Base-by-base conservation (phyloP, 2,888 invertebrate species). In the Agriopis leucophaearia region DNA sequence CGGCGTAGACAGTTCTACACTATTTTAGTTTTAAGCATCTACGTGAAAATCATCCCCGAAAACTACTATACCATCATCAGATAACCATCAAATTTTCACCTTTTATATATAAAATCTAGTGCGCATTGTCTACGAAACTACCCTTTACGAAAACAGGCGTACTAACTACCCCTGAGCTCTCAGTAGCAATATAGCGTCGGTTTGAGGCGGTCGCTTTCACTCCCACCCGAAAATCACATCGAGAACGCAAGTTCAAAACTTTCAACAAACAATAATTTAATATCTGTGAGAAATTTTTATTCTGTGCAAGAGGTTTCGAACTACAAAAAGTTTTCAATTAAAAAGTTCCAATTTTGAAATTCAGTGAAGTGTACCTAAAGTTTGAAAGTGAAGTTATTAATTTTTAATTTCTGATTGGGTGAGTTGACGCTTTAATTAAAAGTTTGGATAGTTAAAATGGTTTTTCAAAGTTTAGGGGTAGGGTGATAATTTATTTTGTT, bases 301-400 rank as follows among this genome's bases (percentile, higher is more conserved):
- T 57, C 36, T 35, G 56, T 62, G 61, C 18, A 70, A 54, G 13
- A 61, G 62, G 51, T 44, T 54, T 27, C 0, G 9, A 56, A 36
- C 15, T 35, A 2, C n/a, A 12, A 54, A 62, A 63, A 60, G 48
- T 59, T 63, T 64, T 58, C 8, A 52, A 48, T 55, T 55, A 10
- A 42, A 48, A 59, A 36, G 45, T 54, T 56, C 59, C 8, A 55
- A 40, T 38, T 63, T 51, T 51, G 50, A 48, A 51, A 62, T 59
- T 57, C 42, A 64, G 71, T 71, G 71, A 62, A 63, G 64, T 66
- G 68, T 64, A n/a, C n/a, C n/a, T n/a, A 64, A 66, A 63, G 62
- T 67, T 67, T 42, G 42, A 40, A 38, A 61, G 51, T 66, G 62
- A 52, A 63, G 62, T 67, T 61, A 44, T 63, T 36, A 27, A 67